phyloP scores from a whole-genome alignment of 1,140 invertebrate genomes.

The Zaprionus africanus region DNA sequence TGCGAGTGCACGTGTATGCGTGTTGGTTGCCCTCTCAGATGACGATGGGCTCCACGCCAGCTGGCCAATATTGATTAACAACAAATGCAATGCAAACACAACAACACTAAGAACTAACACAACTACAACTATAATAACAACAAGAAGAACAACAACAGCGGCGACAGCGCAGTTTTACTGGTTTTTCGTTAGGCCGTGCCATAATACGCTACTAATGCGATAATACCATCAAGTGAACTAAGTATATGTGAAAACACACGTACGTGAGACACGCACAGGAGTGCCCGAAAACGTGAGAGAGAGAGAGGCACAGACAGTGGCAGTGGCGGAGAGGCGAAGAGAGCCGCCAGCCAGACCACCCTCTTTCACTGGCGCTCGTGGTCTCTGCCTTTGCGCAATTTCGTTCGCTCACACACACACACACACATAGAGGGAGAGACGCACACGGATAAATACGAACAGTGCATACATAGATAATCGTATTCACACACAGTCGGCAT shows the following conservation, averaged over 20 bases:
- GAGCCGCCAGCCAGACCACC: conserved; percentile 45
- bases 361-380: conserved; percentile 60
- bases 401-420: conserved; percentile 50
- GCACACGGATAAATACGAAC: conserved; percentile 13
- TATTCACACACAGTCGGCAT: conserved; percentile 56
- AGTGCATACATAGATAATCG: conserved; percentile 28
- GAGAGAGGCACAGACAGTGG: conserved; percentile 18
- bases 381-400: conserved; percentile 65
- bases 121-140: background rate
- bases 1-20: conserved; percentile 13
- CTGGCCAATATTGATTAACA: conserved; percentile 74
- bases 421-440: conserved; percentile 31
- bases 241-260: conserved; percentile 22
- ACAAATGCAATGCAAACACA: conserved; percentile 29
- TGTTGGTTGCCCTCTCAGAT: conserved; percentile 34
- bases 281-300: conserved; percentile 27
- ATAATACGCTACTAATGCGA: conserved; percentile 66
- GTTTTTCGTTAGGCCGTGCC: conserved; percentile 46
- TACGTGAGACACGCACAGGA: conserved; percentile 31
- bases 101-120: background rate
- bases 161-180: conserved; percentile 27
- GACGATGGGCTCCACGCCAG: conserved; percentile 46
- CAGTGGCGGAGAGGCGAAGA: background rate
- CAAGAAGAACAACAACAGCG: conserved; percentile 3
- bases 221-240: conserved; percentile 66